A percentile compares a stretch with the other conserved stretches of the same genome.
phyloP scores from a whole-genome alignment of 1,140 invertebrate genomes.

The Lordiphosa collinella region DNA sequence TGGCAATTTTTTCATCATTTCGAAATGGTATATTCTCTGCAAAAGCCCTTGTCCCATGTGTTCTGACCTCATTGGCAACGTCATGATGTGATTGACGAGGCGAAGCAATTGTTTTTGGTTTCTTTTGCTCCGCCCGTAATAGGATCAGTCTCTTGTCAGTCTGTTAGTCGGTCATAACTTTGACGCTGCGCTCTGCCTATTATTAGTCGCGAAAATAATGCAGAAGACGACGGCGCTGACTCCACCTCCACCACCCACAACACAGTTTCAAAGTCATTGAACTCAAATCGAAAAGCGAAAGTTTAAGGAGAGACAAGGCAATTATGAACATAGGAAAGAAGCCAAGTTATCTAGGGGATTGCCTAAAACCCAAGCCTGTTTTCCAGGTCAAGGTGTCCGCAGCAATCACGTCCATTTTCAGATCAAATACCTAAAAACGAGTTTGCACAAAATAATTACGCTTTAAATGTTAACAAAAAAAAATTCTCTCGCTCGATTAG shows the following conservation, averaged over 20 bases:
- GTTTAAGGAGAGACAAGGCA: conserved; percentile 4
- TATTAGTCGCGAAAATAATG: conserved; percentile 14
- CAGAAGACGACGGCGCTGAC: conserved; percentile 2
- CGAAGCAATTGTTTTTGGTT: conserved; percentile 18
- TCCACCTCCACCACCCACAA: neutral
- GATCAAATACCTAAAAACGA: conserved; percentile 6
- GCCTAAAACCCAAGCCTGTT: neutral
- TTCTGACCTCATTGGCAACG: conserved; percentile 49
- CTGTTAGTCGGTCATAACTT: conserved; percentile 37
- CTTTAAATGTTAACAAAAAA: conserved; percentile 1
- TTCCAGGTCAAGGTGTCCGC: conserved; percentile 24
- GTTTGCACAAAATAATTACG: conserved; percentile 9
- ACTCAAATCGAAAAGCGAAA: conserved; percentile 37
- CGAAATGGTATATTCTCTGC: conserved; percentile 31
- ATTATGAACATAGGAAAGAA: conserved; percentile 7
- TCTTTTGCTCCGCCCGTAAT: conserved; percentile 27
- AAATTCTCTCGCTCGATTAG: conserved; percentile 21
- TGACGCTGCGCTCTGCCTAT: conserved; percentile 7
- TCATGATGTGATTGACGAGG: conserved; percentile 51
- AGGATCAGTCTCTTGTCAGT: conserved; percentile 40
- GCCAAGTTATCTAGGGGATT: neutral
- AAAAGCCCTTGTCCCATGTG: conserved; percentile 47
- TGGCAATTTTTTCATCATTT: conserved; percentile 38
- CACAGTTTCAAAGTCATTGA: conserved; percentile 35
- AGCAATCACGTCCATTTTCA: conserved; percentile 5